These are phyloP conservation scores for Chrysomela aeneicollis DNA, from an alignment of 2,888 invertebrate species.

Conservation along the genomic window DNA sequence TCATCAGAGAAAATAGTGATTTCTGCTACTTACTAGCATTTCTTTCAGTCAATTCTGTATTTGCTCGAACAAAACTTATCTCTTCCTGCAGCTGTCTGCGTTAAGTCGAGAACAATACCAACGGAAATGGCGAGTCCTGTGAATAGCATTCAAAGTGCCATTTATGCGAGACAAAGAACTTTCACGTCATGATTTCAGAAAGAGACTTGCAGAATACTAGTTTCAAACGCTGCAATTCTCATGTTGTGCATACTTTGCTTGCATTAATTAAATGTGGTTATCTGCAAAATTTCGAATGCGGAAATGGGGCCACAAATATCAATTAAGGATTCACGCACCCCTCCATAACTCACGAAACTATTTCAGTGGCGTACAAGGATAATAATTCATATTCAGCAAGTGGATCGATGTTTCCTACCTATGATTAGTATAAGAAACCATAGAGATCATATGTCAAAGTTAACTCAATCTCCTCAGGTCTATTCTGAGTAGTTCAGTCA, in stretches of 20 bases:
- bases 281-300: slow-evolving; percentile 62
- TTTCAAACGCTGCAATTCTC: slow-evolving; percentile 47
- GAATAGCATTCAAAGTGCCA: slow-evolving; percentile 43
- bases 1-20: too few species aligned
- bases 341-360: slow-evolving; percentile 59
- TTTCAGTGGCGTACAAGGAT: slow-evolving; percentile 44
- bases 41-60: neutral
- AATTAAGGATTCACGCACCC: slow-evolving; percentile 60
- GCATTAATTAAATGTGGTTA: slow-evolving; percentile 62
- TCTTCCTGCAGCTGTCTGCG: neutral
- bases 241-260: slow-evolving; percentile 51
- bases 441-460: too few species aligned
- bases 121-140: slow-evolving; percentile 39
- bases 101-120: slow-evolving; percentile 31
- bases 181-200: slow-evolving; percentile 44
- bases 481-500: too few species aligned
- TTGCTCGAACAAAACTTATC: neutral
- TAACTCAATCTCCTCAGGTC: too few species aligned
- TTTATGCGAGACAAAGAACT: slow-evolving; percentile 44
- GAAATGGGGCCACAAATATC: slow-evolving; percentile 61
- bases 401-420: too few species aligned
- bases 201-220: slow-evolving; percentile 35
- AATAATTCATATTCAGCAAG: too few species aligned
- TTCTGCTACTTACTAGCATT: neutral
- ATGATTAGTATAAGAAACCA: too few species aligned